Conservation (phyloP, 2,113 vertebrate genomes). For the Malurus alboscapulatus region DNA sequence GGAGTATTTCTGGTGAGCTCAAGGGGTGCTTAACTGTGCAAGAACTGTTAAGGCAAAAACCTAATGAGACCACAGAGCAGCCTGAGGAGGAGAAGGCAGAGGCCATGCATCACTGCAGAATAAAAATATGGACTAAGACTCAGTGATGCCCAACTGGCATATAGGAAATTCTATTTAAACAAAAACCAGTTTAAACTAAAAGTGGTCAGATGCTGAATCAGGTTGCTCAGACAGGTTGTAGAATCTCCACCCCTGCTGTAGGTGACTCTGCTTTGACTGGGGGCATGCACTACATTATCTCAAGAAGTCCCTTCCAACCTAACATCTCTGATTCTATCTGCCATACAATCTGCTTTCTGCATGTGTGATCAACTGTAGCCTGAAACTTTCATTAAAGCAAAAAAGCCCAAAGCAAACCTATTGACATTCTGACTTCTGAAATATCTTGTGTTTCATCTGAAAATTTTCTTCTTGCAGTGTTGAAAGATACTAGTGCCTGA, state of each 20-base stretch:
- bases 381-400: background rate
- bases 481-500: background rate
- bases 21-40: background rate
- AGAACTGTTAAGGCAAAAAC: background rate
- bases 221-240: background rate
- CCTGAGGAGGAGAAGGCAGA: background rate
- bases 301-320: background rate
- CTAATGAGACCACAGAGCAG: background rate
- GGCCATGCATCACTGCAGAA: background rate
- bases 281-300: background rate
- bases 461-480: background rate
- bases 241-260: background rate
- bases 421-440: background rate
- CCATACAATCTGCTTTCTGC: background rate
- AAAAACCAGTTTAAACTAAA: background rate
- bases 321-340: background rate
- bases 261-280: background rate
- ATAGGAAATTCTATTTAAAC: background rate
- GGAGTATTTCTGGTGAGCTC: background rate
- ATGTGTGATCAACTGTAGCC: background rate
- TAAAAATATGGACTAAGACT: background rate
- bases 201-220: background rate
- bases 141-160: background rate
- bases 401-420: background rate
- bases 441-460: background rate